Conservation (phyloP, 2,797 vertebrate species). For the Helicolenus hilgendorfi region DNA sequence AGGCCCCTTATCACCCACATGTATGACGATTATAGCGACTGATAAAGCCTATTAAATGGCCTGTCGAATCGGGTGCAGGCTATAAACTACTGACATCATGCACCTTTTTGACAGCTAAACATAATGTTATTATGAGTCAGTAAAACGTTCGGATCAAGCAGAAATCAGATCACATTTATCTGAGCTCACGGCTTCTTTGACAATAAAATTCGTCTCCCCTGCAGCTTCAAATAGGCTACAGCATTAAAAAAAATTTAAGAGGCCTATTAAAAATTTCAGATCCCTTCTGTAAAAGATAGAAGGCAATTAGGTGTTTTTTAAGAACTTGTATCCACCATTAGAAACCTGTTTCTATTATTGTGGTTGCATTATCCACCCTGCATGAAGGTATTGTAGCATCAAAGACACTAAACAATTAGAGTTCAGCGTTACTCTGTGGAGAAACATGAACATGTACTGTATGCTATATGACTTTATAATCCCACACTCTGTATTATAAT, state of each 20-base stretch:
- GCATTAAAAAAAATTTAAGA: background rate
- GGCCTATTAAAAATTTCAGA: background rate
- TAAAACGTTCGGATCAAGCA: background rate
- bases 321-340: background rate
- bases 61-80: background rate
- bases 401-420: background rate
- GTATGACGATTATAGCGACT: too few relatives aligned
- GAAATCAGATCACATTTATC: slow-evolving; percentile 15
- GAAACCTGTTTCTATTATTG: background rate
- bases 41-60: too few relatives aligned
- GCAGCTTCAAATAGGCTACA: background rate
- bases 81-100: background rate
- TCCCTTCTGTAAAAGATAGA: background rate
- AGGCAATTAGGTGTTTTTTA: background rate
- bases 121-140: background rate
- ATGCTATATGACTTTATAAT: background rate
- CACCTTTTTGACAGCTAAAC: background rate
- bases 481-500: background rate
- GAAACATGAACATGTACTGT: background rate
- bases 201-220: background rate
- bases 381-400: background rate
- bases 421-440: background rate
- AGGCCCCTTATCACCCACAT: too few relatives aligned
- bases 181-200: background rate
- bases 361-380: background rate